Evolutionary conservation across 2,797 vertebrate species (phyloP).

Genomic region (Danio albolineatus): DNA sequence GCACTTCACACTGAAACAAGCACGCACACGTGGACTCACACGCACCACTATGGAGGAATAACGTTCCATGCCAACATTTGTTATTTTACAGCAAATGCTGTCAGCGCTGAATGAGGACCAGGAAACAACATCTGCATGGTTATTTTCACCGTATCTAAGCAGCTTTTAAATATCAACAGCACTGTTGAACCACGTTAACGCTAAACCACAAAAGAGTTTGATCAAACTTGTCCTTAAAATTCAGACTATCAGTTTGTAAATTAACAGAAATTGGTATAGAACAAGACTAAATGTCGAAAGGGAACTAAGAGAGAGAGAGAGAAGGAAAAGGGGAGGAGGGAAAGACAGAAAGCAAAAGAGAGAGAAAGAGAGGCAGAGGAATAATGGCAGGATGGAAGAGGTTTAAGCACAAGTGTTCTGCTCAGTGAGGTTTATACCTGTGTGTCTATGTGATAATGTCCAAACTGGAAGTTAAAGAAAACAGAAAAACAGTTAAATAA

Average conservation of each 20-base stretch:
- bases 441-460: conserved; percentile 84
- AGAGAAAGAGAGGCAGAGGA: conserved; percentile 50
- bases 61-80: conserved; percentile 69
- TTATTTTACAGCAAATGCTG: conserved; percentile 66
- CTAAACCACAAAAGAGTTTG: background rate
- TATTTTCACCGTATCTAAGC: conserved; percentile 34
- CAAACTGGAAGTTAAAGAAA: conserved; percentile 79
- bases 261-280: conserved; percentile 83
- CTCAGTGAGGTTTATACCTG: conserved; percentile 69
- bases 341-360: conserved; percentile 10
- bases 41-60: conserved; percentile 53
- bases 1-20: conserved; percentile 40
- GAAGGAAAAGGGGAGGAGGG: conserved; percentile 14
- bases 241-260: conserved; percentile 71
- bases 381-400: conserved; percentile 62
- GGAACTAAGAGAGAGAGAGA: conserved; percentile 42
- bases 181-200: conserved; percentile 10
- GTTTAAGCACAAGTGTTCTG: conserved; percentile 46
- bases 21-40: conserved; percentile 50
- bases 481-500: conserved; percentile 76
- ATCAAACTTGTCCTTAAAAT: conserved; percentile 4
- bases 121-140: conserved; percentile 24
- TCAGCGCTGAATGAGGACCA: conserved; percentile 30
- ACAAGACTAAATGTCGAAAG: conserved; percentile 64
- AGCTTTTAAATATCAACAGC: conserved; percentile 25